Percentiles rank a stretch among this genome's conserved stretches.
phyloP scores from a whole-genome alignment of 2,113 vertebrate species.

The Chiloscyllium plagiosum region DNA sequence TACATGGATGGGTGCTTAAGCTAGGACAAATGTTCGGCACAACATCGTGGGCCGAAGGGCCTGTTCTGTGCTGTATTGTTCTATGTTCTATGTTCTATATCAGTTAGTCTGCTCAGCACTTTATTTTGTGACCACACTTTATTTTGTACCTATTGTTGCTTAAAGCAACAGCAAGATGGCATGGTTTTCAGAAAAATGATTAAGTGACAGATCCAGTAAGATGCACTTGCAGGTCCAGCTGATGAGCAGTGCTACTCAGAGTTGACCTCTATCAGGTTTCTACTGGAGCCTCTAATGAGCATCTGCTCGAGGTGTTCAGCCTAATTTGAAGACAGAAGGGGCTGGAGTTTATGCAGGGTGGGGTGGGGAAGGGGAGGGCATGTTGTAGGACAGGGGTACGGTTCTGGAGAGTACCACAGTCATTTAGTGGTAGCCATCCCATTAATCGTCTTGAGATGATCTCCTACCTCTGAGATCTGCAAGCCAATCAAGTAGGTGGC shows the following conservation, averaged over 20 bases:
- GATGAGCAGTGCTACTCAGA: not conserved
- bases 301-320: not conserved
- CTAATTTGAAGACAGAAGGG: not conserved
- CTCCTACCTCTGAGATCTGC: not conserved
- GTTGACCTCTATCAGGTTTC: not conserved
- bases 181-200: not conserved
- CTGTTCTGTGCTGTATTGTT: too few relatives aligned
- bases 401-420: too few relatives aligned
- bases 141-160: not conserved
- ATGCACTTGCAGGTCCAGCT: not conserved
- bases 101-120: not conserved
- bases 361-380: too few relatives aligned
- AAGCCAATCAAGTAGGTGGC: not conserved
- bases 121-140: not conserved
- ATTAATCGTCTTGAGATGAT: not conserved
- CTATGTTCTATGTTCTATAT: too few relatives aligned
- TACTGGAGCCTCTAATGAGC: not conserved
- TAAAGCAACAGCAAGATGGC: not conserved
- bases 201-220: not conserved
- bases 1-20: too few relatives aligned
- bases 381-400: too few relatives aligned
- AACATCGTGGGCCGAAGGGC: too few relatives aligned
- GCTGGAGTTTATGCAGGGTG: not conserved
- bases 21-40: too few relatives aligned
- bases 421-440: not conserved